Evolutionary conservation across 2,113 vertebrate genomes (phyloP).

Genomic region (Laterallus jamaicensis): DNA sequence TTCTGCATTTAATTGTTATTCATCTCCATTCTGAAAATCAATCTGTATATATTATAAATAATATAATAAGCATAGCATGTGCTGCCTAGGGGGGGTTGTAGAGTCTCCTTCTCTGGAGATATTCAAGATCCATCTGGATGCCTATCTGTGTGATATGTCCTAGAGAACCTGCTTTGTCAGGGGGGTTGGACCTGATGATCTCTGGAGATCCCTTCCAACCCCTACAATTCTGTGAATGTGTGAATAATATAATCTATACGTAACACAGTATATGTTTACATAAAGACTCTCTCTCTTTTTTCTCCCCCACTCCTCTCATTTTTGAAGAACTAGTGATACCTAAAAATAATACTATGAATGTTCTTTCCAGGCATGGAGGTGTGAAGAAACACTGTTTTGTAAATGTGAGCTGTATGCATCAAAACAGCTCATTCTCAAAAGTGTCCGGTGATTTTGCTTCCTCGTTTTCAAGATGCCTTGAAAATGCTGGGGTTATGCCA

Average conservation of each 20-base stretch:
- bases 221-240: too few relatives aligned
- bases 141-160: too few relatives aligned
- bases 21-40: neutral
- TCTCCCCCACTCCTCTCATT: neutral
- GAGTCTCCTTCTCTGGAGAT: too few relatives aligned
- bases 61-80: neutral
- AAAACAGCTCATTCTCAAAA: neutral
- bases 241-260: neutral
- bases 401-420: neutral
- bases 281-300: neutral
- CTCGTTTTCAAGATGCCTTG: neutral
- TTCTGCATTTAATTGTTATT: neutral
- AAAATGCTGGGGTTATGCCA: neutral
- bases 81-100: too few relatives aligned
- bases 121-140: too few relatives aligned
- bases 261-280: neutral
- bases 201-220: too few relatives aligned
- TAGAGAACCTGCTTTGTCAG: too few relatives aligned
- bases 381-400: neutral
- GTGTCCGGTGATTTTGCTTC: neutral
- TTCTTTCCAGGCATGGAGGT: neutral
- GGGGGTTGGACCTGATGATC: too few relatives aligned
- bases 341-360: neutral
- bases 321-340: neutral
- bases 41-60: neutral